A percentile compares a stretch with the other conserved stretches of the same genome.
phyloP scores from a whole-genome alignment of 2,888 invertebrate species.

The Xanthorhoe designata region DNA sequence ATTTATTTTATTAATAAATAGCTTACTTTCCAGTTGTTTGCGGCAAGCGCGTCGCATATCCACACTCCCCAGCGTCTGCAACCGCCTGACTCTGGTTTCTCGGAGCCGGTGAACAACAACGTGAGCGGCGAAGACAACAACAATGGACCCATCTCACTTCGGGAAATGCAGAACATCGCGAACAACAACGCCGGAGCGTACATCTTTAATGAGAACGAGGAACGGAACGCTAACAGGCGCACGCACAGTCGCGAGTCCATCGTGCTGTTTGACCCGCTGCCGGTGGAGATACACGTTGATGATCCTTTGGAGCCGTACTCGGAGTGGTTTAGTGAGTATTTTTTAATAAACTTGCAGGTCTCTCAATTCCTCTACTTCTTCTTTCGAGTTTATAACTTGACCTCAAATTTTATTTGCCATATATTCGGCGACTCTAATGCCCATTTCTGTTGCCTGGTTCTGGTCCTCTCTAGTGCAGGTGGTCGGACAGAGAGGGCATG shows the following conservation, averaged over 20 bases:
- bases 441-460: no score
- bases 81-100: constrained; percentile 77
- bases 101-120: constrained; percentile 78
- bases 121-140: constrained; percentile 83
- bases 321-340: constrained; percentile 78
- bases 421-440: no score
- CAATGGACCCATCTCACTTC: constrained; percentile 83
- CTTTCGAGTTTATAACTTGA: no score
- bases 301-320: constrained; percentile 75
- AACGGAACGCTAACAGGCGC: constrained; percentile 74
- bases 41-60: constrained; percentile 73
- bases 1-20: no score
- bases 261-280: constrained; percentile 78
- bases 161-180: constrained; percentile 85
- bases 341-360: neutral
- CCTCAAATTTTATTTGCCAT: no score
- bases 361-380: no score
- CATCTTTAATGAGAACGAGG: constrained; percentile 82
- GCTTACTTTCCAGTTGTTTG: constrained; percentile 65
- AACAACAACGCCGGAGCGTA: constrained; percentile 84
- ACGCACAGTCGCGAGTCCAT: constrained; percentile 75
- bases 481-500: no score
- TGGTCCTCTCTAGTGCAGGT: no score
- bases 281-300: constrained; percentile 63
- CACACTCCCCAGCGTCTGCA: constrained; percentile 73